Conservation (phyloP, 1,140 invertebrate species). For the Archivesica marissinica region DNA sequence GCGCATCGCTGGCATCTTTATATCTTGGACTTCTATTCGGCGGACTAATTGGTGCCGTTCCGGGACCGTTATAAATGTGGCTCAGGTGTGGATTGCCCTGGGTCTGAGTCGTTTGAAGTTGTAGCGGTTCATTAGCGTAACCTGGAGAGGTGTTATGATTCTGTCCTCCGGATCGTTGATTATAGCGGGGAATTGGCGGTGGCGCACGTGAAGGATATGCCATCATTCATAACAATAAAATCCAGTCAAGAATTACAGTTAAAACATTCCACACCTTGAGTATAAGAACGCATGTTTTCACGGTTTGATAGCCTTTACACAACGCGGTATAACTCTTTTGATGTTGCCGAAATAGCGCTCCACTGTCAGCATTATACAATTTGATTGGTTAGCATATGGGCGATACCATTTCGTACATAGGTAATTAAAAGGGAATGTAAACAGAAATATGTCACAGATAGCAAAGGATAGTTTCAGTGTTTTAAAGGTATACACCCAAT, state of each 20-base stretch:
- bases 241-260: conserved; percentile 26
- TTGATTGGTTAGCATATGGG: conserved; percentile 49
- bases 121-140: conserved; percentile 60
- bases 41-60: conserved; percentile 47
- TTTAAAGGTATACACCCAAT: conserved; percentile 1
- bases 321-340: conserved; percentile 7
- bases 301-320: conserved; percentile 28
- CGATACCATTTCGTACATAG: conserved; percentile 10
- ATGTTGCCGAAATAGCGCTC: conserved; percentile 34
- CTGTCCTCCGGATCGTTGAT: background rate
- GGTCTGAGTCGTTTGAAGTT: conserved; percentile 42
- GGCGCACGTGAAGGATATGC: conserved; percentile 47
- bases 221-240: conserved; percentile 39
- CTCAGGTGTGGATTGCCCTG: conserved; percentile 30
- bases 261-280: conserved; percentile 36
- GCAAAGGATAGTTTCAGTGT: background rate
- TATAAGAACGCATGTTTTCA: conserved; percentile 39
- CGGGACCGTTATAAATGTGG: conserved; percentile 51
- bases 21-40: conserved; percentile 52
- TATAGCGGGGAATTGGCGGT: conserved; percentile 48
- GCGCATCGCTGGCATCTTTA: conserved; percentile 59
- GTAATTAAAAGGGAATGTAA: conserved; percentile 15
- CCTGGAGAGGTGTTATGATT: conserved; percentile 43
- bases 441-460: background rate
- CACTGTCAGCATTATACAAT: background rate